These are phyloP conservation scores for Crax fasciolata DNA, from an alignment of 2,797 vertebrate genomes.

Conservation along the genomic window DNA sequence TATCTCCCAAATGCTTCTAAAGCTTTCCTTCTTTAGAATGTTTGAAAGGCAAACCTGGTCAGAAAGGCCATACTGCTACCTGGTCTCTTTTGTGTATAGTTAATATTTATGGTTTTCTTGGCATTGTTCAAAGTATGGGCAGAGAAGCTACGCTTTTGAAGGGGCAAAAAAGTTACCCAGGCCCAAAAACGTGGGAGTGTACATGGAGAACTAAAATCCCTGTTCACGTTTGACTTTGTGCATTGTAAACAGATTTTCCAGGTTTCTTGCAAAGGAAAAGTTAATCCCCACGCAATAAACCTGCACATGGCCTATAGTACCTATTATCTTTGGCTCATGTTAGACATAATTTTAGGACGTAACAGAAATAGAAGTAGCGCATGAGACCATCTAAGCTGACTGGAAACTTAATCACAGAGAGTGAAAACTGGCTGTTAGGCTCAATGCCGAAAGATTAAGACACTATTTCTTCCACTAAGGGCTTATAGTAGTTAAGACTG, in stretches of 20 bases:
- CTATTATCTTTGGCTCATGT: background rate
- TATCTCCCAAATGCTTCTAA: background rate
- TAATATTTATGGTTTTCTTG: background rate
- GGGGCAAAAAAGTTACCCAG: background rate
- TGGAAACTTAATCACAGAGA: background rate
- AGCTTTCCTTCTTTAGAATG: background rate
- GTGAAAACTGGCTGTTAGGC: background rate
- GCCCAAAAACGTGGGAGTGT: background rate
- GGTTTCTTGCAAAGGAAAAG: background rate
- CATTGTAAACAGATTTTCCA: background rate
- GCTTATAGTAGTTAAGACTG: background rate
- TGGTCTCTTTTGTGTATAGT: background rate
- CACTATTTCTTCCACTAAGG: background rate
- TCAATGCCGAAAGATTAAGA: slow-evolving; percentile 15
- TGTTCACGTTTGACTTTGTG: background rate
- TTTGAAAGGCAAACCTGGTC: background rate
- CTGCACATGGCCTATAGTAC: background rate
- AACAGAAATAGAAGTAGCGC: background rate
- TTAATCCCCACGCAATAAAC: background rate
- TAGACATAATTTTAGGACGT: background rate
- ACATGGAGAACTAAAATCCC: background rate
- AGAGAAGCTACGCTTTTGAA: background rate
- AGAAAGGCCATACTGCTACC: background rate
- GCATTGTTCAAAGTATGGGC: background rate
- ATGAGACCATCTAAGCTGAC: background rate